Conservation (phyloP, 2,888 invertebrate genomes). For the Pyrrhia umbra region DNA sequence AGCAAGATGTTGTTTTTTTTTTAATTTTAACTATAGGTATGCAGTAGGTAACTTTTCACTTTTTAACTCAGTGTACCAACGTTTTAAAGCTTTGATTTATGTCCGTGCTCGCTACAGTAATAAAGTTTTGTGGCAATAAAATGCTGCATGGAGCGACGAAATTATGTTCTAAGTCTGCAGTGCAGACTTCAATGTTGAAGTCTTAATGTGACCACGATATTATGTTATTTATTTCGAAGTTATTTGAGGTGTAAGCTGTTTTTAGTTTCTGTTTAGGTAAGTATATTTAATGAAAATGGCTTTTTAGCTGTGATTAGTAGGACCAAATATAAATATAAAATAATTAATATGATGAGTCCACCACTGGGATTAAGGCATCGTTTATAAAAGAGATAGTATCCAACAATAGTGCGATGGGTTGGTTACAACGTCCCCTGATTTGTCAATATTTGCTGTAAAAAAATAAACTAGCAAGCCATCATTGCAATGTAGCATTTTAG, state of each 20-base stretch:
- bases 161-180: constrained; percentile 32
- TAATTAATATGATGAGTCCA: no score
- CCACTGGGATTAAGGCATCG: no score
- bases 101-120: constrained; percentile 15
- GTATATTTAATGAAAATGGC: background rate
- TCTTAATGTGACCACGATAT: constrained; percentile 7
- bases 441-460: no score
- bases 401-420: no score
- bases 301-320: no score
- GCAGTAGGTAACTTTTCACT: constrained; percentile 36
- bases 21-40: no score
- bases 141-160: constrained; percentile 16
- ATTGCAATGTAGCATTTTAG: background rate
- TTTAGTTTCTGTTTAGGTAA: background rate
- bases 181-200: constrained; percentile 16
- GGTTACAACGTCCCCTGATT: no score
- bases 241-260: background rate
- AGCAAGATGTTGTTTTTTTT: no score
- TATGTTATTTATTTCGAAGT: constrained; percentile 19
- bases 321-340: no score
- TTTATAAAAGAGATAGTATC: no score
- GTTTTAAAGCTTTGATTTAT: constrained; percentile 48
- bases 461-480: background rate
- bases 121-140: constrained; percentile 53
- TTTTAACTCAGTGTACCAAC: constrained; percentile 15